A percentile compares a stretch with the other conserved stretches of the same genome.
Evolutionary conservation across 2,113 vertebrate species (phyloP).

Genomic region (Poeciliopsis prolifica): DNA sequence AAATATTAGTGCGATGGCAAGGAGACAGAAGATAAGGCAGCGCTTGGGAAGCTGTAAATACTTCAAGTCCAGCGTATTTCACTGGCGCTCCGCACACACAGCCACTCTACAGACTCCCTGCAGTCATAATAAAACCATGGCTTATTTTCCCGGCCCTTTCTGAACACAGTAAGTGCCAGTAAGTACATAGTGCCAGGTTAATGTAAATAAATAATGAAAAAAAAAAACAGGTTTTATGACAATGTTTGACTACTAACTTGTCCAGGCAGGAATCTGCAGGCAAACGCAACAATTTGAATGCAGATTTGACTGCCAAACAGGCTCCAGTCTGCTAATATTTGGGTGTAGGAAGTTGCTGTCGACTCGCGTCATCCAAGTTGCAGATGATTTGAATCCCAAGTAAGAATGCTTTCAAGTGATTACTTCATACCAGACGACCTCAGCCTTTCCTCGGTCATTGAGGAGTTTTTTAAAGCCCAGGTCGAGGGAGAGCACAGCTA

Average conservation of each 20-base stretch:
- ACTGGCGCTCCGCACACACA: not conserved
- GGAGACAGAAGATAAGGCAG: too few relatives aligned
- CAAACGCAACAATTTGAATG: slow-evolving; percentile 43
- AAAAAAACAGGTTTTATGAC: slow-evolving; percentile 22
- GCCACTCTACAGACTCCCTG: not conserved
- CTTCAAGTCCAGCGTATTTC: not conserved
- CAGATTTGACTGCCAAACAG: slow-evolving; percentile 58
- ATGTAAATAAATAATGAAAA: slow-evolving; percentile 7
- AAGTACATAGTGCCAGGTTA: not conserved
- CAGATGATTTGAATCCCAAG: not conserved
- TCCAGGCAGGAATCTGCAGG: not conserved
- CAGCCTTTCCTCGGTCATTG: not conserved
- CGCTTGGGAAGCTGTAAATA: not conserved
- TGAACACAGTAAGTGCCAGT: too few relatives aligned
- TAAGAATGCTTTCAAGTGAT: not conserved
- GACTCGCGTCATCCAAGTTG: not conserved
- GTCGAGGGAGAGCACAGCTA: too few relatives aligned
- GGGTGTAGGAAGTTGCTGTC: not conserved
- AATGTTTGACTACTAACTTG: slow-evolving; percentile 14
- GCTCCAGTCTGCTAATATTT: not conserved
- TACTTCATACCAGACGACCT: not conserved
- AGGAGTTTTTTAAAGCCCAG: not conserved
- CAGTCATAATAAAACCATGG: not conserved
- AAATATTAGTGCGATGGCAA: too few relatives aligned
- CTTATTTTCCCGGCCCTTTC: too few relatives aligned